Evolutionary conservation across 2,888 invertebrate genomes (phyloP).

Genomic region (Beris chalybata): DNA sequence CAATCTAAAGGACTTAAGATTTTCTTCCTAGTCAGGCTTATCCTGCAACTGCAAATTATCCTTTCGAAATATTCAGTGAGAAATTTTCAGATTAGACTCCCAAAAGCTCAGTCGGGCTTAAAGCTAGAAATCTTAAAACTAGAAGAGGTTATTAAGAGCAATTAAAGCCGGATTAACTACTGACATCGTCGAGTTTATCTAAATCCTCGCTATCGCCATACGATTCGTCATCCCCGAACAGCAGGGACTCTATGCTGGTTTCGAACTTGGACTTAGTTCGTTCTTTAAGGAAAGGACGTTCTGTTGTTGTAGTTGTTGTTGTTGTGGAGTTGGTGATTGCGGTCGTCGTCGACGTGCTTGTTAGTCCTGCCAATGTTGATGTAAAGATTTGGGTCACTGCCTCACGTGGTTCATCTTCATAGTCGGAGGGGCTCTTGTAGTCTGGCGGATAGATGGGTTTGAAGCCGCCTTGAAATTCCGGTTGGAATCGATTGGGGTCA

Average conservation of each 20-base stretch:
- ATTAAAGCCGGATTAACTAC: conserved; percentile 2
- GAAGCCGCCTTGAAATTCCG: conserved; percentile 69
- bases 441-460: conserved; percentile 65
- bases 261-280: conserved; percentile 52
- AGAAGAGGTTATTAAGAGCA: background rate
- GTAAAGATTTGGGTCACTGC: background rate
- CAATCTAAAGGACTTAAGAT: too few species aligned
- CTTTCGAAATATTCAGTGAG: background rate
- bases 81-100: conserved; percentile 55
- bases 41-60: background rate
- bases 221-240: conserved; percentile 52
- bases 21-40: too few species aligned
- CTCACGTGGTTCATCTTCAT: background rate
- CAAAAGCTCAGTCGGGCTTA: conserved; percentile 48
- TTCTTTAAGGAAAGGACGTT: background rate
- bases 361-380: background rate
- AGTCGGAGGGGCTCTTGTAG: conserved; percentile 42
- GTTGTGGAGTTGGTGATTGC: conserved; percentile 41
- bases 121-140: conserved; percentile 17
- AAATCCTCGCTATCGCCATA: conserved; percentile 40
- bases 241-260: conserved; percentile 52
- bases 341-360: conserved; percentile 22
- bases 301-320: conserved; percentile 10
- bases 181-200: conserved; percentile 36
- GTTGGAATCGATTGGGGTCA: conserved; percentile 68